Evolutionary conservation across 2,888 invertebrate genomes (phyloP), one percentile per base, ranked within the genome.

Genomic region (Lumbricus terrestris): DNA sequence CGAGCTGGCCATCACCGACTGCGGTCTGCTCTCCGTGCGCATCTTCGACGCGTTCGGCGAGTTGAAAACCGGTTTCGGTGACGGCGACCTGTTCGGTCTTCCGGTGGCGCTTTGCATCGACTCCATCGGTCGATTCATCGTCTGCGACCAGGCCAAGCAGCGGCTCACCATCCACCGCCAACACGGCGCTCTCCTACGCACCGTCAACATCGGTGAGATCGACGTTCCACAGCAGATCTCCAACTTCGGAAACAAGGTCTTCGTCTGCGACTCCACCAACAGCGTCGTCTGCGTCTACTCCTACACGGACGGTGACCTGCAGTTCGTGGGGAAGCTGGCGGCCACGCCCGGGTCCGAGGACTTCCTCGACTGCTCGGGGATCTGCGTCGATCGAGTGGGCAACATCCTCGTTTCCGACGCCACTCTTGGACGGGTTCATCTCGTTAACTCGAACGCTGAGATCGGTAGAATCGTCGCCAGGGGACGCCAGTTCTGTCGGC

Each of bases 61-160:
- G 29, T n/a, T 89, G 82, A 88, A 69, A 15, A 20, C n/a, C 33
- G 34, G 33, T 34, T 92, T 92, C 40, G 91, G 92, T 29, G 90
- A 88, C n/a, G 91, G 92, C 13, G 90, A 90, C 3, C 69, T 89
- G 23, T 92, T 92, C 69, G 90, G 47, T 15, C 47, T 92, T 13
- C 92, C 92, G 0, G 90, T 92, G 16, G 83, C 91, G 82, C n/a
- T 92, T 29, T 83, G 91, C 40, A 90, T 85, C 20, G 92, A 92
- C 88, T 20, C 69, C 33, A 42, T 90, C 13, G 92, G 92, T 6
- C 35, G 91, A 13, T 91, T 91, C 89, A 89, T 92, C 42, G 92
- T 92, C 34, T 92, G 91, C 54, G 92, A 92, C 69, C 92, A 92
- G 85, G 91, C 54, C 33, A 92, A 92, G 83, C 91, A 91, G 40